A percentile compares a stretch with the other conserved stretches of the same genome.
Evolutionary conservation across 2,113 vertebrate genomes (phyloP).

Genomic region (Rana temporaria): DNA sequence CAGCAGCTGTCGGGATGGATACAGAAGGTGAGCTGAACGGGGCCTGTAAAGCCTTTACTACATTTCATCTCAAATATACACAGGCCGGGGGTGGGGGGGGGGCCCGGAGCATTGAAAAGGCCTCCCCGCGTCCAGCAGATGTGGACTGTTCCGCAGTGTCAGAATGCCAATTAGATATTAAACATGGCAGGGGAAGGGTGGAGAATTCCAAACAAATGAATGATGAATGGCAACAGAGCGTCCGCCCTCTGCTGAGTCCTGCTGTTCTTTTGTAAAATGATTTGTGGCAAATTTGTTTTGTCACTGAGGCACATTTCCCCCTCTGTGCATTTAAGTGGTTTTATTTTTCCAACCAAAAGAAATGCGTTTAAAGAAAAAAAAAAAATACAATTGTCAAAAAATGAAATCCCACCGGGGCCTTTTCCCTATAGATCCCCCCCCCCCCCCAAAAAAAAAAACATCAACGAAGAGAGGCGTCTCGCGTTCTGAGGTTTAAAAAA

Average conservation of each 20-base stretch:
- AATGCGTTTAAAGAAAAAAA: constrained; percentile 37
- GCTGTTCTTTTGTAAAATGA: constrained; percentile 96
- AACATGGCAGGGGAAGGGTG: constrained; percentile 82
- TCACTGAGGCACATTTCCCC: constrained; percentile 87
- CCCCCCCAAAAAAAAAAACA: not conserved
- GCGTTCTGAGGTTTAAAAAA: too few relatives aligned
- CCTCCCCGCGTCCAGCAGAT: constrained; percentile 84
- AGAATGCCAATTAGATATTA: constrained; percentile 88
- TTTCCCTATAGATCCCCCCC: constrained; percentile 15
- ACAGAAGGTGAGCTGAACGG: constrained; percentile 16
- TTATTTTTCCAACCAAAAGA: constrained; percentile 69
- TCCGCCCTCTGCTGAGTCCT: constrained; percentile 81
- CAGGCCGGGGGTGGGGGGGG: not conserved
- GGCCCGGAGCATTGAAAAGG: constrained; percentile 73
- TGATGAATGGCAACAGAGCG: constrained; percentile 87
- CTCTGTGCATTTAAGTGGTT: constrained; percentile 74
- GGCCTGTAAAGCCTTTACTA: not conserved
- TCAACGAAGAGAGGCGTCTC: not conserved
- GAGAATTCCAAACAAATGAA: constrained; percentile 78
- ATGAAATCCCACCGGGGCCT: constrained; percentile 20
- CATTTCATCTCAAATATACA: constrained; percentile 40
- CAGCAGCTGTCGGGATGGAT: constrained; percentile 18
- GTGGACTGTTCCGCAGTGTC: constrained; percentile 89
- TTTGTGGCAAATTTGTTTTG: constrained; percentile 99
- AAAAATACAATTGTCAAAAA: constrained; percentile 52